Percentiles rank a stretch among this genome's conserved stretches.
These are phyloP conservation scores for Carlito syrichta DNA, from an alignment of 2,113 vertebrate genomes.

Conservation along the genomic window DNA sequence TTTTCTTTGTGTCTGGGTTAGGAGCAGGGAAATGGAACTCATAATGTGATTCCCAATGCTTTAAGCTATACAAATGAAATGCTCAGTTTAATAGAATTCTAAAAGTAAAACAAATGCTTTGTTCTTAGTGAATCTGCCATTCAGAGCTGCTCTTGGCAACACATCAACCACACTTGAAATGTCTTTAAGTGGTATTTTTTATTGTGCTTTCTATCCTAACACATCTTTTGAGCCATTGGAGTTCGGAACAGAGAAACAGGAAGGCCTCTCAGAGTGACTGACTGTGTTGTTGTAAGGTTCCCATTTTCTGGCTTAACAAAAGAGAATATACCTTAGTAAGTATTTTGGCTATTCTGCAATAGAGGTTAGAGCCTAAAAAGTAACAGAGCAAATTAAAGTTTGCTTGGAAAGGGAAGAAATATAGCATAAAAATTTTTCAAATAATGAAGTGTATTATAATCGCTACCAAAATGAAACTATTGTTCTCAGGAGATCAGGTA, in stretches of 20 bases:
- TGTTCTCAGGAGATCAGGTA: not conserved
- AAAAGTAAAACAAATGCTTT: conserved; percentile 70
- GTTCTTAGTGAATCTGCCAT: conserved; percentile 51
- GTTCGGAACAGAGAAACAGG: conserved; percentile 24
- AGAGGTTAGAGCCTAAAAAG: not conserved
- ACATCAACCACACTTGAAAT: conserved; percentile 59
- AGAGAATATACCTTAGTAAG: not conserved
- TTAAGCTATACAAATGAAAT: conserved; percentile 60
- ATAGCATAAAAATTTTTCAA: not conserved
- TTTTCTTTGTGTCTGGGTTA: conserved; percentile 20
- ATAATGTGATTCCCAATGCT: conserved; percentile 49
- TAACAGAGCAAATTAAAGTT: not conserved
- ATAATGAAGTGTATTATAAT: not conserved
- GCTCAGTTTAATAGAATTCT: conserved; percentile 56
- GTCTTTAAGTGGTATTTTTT: conserved; percentile 64
- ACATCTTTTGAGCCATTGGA: conserved; percentile 42
- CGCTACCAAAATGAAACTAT: not conserved
- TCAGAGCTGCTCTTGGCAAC: conserved; percentile 60
- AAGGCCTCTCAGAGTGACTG: not conserved
- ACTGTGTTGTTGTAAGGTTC: not conserved
- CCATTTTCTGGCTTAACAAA: conserved; percentile 12
- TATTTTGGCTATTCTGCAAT: not conserved
- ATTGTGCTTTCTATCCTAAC: conserved; percentile 57
- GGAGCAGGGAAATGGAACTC: conserved; percentile 24
- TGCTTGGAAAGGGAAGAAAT: conserved; percentile 15